Evolutionary conservation across 2,113 vertebrate genomes (phyloP).

Genomic region (Equus quagga): DNA sequence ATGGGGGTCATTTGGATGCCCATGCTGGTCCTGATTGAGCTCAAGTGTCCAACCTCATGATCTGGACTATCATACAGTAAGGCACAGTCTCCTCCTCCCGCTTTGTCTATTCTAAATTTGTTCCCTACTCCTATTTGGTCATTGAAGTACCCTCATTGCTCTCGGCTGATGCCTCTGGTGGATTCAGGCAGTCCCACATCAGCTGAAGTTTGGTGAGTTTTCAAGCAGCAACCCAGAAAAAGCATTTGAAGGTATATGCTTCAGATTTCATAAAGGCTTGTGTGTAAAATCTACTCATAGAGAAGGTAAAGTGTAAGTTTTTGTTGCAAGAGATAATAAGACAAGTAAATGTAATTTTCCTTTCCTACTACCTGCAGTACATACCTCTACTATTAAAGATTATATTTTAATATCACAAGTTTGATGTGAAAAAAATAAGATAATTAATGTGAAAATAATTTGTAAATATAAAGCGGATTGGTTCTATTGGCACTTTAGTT

Average conservation of each 20-base stretch:
- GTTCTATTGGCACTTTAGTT: background rate
- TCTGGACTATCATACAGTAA: background rate
- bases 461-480: background rate
- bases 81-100: background rate
- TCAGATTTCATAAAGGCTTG: background rate
- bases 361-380: background rate
- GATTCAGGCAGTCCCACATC: background rate
- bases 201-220: background rate
- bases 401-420: background rate
- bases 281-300: background rate
- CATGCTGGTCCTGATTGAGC: background rate
- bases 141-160: background rate
- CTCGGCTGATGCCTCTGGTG: background rate
- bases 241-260: background rate
- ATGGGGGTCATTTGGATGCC: background rate
- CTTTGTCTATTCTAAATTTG: background rate
- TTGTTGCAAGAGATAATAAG: background rate
- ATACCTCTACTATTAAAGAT: background rate
- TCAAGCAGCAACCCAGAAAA: background rate
- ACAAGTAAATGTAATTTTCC: background rate
- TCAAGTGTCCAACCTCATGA: background rate
- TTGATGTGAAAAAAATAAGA: slow-evolving; percentile 7
- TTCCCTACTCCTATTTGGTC: background rate
- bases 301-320: background rate
- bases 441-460: background rate